These are phyloP conservation scores for Metopia argyrocephala DNA, from an alignment of 2,888 invertebrate species.

Conservation along the genomic window DNA sequence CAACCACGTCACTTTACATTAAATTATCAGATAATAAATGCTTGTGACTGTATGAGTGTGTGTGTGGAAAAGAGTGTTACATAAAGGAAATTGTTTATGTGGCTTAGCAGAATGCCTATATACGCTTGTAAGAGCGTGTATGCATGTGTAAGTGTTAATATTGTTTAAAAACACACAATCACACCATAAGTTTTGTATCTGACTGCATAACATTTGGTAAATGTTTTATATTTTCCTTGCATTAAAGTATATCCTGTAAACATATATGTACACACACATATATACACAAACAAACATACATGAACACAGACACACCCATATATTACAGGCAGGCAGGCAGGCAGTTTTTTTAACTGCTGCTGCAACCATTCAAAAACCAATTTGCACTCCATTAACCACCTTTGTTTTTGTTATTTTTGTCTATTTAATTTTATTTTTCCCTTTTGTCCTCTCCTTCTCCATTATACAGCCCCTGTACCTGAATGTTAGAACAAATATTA, in stretches of 20 bases:
- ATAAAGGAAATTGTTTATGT: slow-evolving; percentile 8
- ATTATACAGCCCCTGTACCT: neutral
- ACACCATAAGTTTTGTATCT: slow-evolving; percentile 8
- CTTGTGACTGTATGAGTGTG: slow-evolving; percentile 9
- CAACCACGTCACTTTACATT: slow-evolving; percentile 54
- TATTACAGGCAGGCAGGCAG: neutral
- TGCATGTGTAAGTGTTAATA: neutral
- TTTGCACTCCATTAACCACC: slow-evolving; percentile 72
- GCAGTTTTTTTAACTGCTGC: slow-evolving; percentile 4
- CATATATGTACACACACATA: slow-evolving; percentile 5
- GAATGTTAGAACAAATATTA: neutral
- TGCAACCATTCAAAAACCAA: slow-evolving; percentile 67
- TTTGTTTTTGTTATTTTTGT: slow-evolving; percentile 28
- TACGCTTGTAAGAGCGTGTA: slow-evolving; percentile 9
- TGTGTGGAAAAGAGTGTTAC: neutral
- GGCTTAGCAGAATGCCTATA: neutral
- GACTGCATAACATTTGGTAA: slow-evolving; percentile 1
- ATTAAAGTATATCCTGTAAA: slow-evolving; percentile 47
- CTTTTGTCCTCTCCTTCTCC: neutral
- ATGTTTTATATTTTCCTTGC: slow-evolving; percentile 44
- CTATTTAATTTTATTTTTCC: slow-evolving; percentile 19
- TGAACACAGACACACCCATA: neutral
- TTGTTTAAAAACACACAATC: neutral
- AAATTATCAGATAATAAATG: slow-evolving; percentile 59
- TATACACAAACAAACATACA: neutral